Percentiles rank a stretch among this genome's conserved stretches.
Evolutionary conservation across 1,140 invertebrate genomes (phyloP).

Genomic region (Rhyzopertha dominica): DNA sequence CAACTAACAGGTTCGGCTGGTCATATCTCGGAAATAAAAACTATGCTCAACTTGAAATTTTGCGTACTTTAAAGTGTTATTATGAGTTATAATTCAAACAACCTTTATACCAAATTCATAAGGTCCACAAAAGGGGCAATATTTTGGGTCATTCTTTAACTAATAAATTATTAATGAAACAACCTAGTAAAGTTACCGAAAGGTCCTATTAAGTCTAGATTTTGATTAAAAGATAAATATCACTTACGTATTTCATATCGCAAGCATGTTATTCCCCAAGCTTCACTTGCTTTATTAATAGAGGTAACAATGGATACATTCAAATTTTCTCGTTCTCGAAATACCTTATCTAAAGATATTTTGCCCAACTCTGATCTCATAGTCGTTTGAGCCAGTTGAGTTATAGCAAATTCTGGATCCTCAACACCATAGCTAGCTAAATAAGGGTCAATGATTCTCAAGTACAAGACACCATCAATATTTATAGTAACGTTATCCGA

Average conservation of each 20-base stretch:
- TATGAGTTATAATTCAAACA: too few species aligned
- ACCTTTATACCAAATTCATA: too few species aligned
- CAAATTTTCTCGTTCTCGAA: constrained; percentile 91
- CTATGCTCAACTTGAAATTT: too few species aligned
- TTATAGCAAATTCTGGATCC: constrained; percentile 99
- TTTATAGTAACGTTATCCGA: constrained; percentile 94
- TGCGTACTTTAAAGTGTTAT: too few species aligned
- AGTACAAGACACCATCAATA: constrained; percentile 96
- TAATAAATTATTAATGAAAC: too few species aligned
- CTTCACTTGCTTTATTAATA: constrained; percentile 96
- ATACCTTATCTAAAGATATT: constrained; percentile 96
- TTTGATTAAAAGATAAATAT: constrained; percentile 3
- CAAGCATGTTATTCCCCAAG: constrained; percentile 96
- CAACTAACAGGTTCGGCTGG: too few species aligned
- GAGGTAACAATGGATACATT: constrained; percentile 95
- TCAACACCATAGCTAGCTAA: constrained; percentile 96
- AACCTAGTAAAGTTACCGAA: neutral
- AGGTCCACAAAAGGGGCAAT: too few species aligned
- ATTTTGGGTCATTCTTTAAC: too few species aligned
- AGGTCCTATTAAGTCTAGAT: neutral
- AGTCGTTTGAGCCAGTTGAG: constrained; percentile 97
- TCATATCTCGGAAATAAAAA: too few species aligned
- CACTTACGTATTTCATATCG: constrained; percentile 96
- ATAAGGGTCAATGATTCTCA: constrained; percentile 91
- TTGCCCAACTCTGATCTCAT: constrained; percentile 99